Evolutionary conservation across 2,113 vertebrate genomes (phyloP).

Genomic region (Anarhynchus alexandrinus): DNA sequence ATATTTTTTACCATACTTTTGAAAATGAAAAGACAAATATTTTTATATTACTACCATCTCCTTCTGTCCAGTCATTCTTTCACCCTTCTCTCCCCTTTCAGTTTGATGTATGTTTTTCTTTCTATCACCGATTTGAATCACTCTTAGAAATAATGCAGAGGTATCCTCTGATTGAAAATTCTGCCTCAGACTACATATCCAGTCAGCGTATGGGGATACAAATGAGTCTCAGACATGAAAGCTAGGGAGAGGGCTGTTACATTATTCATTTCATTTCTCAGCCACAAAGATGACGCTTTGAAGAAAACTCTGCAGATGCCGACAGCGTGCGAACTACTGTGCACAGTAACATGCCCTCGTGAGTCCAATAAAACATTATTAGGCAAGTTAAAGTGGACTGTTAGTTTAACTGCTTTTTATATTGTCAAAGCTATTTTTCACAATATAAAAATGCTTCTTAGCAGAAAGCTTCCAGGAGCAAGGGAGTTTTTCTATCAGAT

Average conservation of each 20-base stretch:
- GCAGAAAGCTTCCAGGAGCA: not conserved
- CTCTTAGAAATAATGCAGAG: not conserved
- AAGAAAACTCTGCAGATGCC: not conserved
- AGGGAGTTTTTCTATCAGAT: not conserved
- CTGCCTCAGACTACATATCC: not conserved
- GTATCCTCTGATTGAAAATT: not conserved
- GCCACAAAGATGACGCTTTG: not conserved
- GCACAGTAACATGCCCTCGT: not conserved
- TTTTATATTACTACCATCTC: not conserved
- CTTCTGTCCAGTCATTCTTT: not conserved
- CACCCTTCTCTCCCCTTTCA: not conserved
- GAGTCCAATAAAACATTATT: not conserved
- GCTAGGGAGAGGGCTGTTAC: not conserved
- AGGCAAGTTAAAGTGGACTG: not conserved
- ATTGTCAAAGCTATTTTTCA: not conserved
- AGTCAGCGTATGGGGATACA: not conserved
- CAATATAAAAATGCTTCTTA: not conserved
- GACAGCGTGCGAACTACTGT: not conserved
- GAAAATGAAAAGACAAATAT: not conserved
- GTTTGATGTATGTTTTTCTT: not conserved
- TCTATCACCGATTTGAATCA: not conserved
- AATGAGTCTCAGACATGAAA: not conserved
- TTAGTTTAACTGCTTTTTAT: not conserved
- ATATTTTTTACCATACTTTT: not conserved
- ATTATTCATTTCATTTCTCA: not conserved